Base-by-base conservation (phyloP, 2,797 vertebrate species). In the Thripadectes ignobilis region DNA sequence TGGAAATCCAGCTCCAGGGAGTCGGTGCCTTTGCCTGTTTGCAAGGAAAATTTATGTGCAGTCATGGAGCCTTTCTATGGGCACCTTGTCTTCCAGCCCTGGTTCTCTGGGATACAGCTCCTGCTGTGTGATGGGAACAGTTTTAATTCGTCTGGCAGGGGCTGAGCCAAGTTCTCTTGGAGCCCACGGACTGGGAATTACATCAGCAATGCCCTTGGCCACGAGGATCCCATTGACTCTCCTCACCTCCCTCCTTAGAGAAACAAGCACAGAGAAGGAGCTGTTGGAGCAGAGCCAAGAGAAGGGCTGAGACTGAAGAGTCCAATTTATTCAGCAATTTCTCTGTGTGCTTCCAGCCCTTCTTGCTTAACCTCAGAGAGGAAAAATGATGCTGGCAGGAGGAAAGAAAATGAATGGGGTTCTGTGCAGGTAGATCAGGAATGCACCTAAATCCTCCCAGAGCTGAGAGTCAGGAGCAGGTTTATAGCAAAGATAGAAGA, bases 1-100 rank as follows among this genome's bases (percentile, higher is more conserved):
- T 41, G 51, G 63, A 58, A 88, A 84, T 29, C 21, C 85, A 92
- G 74, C 89, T 67, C 88, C 63, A 55, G 69, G 82, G 76, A 92
- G 48, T 32, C 1, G 2, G 23, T 81, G 92, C 84, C 93, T 95
- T 75, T 1, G 48, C 66, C 58, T 86, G 38, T 69, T 92, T 69
- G 52, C 34, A n/a, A 62, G 81, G 81, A 92, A 68, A 22, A 82
- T 83, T 91, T 80, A 74, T 83, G 79, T 89, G 81, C 84, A 77
- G 80, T 52, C 57, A 2, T 6, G 51, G 73, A 94, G 36, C 61
- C 48, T 75, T 36, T 3, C n/a, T 59, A 0, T 22, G 38, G 77
- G 57, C 30, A 30, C 55, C 66, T 63, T 27, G 34, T 67, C 79
- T 46, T 49, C 78, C 91, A 92, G 87, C 78, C 66, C 77, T 43